Evolutionary conservation across 92 coral and sea anemone species (phyloP).

Genomic region (Meandrina meandrites): DNA sequence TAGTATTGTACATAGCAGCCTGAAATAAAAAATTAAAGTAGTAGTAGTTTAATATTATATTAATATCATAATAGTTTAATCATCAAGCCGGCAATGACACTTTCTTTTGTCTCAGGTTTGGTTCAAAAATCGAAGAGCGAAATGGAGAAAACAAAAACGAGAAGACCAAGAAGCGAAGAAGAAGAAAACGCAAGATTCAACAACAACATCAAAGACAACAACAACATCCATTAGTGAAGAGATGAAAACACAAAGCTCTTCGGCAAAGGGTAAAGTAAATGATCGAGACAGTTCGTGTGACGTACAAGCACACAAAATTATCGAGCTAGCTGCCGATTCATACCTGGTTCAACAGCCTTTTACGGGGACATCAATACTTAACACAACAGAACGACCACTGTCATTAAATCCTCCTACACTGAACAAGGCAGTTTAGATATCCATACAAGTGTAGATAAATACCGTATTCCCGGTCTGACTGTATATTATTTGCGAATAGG

Average conservation of each 20-base stretch:
- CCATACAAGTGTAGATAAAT: neutral
- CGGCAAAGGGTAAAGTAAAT: neutral
- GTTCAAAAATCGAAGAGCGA: slow-evolving; percentile 99
- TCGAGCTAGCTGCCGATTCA: neutral
- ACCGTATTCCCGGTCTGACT: neutral
- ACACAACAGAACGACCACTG: neutral
- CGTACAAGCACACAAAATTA: neutral
- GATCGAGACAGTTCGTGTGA: slow-evolving; percentile 19
- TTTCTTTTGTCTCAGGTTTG: slow-evolving; percentile 74
- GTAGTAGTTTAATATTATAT: too few relatives aligned
- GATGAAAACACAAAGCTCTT: slow-evolving; percentile 1
- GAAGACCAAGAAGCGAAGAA: slow-evolving; percentile 76
- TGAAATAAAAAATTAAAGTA: too few relatives aligned
- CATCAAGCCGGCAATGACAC: neutral
- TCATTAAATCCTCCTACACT: neutral
- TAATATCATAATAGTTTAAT: neutral
- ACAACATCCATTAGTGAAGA: neutral
- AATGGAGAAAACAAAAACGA: slow-evolving; percentile 96
- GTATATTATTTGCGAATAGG: slow-evolving; percentile 1
- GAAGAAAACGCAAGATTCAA: slow-evolving; percentile 46
- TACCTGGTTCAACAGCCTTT: neutral
- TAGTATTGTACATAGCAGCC: too few relatives aligned
- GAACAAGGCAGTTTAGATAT: neutral
- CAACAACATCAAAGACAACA: slow-evolving; percentile 22
- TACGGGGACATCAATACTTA: neutral